phyloP scores from a whole-genome alignment of 2,113 vertebrate genomes.

The Sarotherodon lohbergeri region DNA sequence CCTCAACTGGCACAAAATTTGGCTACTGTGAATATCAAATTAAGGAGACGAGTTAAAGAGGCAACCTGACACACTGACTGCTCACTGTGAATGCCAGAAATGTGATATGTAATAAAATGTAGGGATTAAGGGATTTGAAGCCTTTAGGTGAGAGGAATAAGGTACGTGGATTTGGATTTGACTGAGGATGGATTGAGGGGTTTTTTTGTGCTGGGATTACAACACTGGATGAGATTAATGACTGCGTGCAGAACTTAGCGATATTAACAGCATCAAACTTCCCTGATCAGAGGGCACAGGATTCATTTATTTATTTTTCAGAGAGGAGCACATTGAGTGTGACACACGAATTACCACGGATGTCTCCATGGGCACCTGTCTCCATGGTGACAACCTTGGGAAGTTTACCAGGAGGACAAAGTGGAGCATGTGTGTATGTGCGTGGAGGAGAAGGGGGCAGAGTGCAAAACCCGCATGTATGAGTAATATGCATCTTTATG shows the following conservation, averaged over 20 bases:
- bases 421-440: neutral
- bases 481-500: neutral
- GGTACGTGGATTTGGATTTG: constrained; percentile 31
- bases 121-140: constrained; percentile 54
- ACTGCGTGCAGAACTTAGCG: neutral
- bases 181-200: neutral
- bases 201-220: constrained; percentile 23
- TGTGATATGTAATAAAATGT: constrained; percentile 44
- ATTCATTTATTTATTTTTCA: neutral
- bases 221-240: constrained; percentile 37
- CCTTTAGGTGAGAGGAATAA: constrained; percentile 42
- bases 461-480: neutral
- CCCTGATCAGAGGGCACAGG: neutral
- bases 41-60: neutral
- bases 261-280: neutral
- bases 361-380: constrained; percentile 44
- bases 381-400: constrained; percentile 65
- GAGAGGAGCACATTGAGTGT: neutral
- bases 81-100: constrained; percentile 18
- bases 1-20: neutral
- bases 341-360: constrained; percentile 10
- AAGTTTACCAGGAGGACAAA: constrained; percentile 46
- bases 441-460: neutral
- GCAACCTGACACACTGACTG: neutral
- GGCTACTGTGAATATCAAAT: constrained; percentile 2